A percentile compares a stretch with the other conserved stretches of the same genome.
These are phyloP conservation scores for Tetraneura akinire DNA, from an alignment of 1,140 invertebrate species.

Conservation along the genomic window DNA sequence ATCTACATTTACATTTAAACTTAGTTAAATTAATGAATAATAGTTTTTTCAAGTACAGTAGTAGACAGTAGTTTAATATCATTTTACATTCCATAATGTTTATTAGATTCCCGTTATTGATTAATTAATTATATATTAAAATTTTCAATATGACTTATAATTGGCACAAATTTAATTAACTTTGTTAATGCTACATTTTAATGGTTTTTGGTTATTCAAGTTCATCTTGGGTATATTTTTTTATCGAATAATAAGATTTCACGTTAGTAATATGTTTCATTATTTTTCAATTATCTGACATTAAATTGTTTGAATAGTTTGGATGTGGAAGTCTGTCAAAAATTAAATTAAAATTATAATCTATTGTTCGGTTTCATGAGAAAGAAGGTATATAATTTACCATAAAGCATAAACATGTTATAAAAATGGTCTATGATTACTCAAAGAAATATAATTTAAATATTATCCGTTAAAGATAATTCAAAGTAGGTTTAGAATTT, in stretches of 20 bases:
- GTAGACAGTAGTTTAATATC: neutral
- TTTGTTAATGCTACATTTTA: no score
- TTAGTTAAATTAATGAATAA: neutral
- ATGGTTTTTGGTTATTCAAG: no score
- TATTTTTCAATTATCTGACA: neutral
- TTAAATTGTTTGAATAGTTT: neutral
- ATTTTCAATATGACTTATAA: neutral
- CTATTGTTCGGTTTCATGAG: neutral
- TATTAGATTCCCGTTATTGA: neutral
- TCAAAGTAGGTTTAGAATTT: neutral
- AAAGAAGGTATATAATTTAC: neutral
- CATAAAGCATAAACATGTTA: neutral
- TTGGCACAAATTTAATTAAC: neutral
- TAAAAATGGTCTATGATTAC: neutral
- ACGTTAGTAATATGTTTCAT: neutral
- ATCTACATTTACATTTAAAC: neutral
- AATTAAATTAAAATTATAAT: constrained; percentile 2
- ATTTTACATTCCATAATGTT: neutral
- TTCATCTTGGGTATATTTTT: neutral
- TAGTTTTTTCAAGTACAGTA: neutral
- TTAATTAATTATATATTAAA: neutral
- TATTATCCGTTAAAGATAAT: constrained; percentile 2
- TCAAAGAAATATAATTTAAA: constrained; percentile 20
- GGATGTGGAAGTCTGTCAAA: neutral
- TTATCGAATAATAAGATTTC: neutral